phyloP scores from a whole-genome alignment of 2,888 invertebrate genomes.

The Apamea anceps region DNA sequence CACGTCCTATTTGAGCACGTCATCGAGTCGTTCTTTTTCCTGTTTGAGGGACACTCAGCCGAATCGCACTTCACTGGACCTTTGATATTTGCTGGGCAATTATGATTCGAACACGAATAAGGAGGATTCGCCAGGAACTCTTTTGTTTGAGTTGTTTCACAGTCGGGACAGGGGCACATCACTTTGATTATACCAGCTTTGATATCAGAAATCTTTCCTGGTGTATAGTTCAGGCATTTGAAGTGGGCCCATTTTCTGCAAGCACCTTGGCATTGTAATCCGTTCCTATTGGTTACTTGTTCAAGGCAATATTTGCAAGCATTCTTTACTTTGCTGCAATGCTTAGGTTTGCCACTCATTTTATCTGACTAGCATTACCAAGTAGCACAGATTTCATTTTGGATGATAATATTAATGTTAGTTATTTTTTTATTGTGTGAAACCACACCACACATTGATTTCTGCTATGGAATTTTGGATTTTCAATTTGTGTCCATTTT shows the following conservation, averaged over 20 bases:
- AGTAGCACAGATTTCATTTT: conserved; percentile 40
- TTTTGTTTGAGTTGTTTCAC: conserved; percentile 64
- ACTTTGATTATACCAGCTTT: conserved; percentile 75
- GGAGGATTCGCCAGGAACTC: conserved; percentile 60
- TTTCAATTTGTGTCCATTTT: conserved; percentile 15
- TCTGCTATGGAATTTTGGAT: not conserved
- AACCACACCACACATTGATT: not conserved
- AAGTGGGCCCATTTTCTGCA: conserved; percentile 81
- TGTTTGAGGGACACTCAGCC: conserved; percentile 33
- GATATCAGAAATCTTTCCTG: conserved; percentile 77
- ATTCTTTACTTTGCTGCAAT: conserved; percentile 71
- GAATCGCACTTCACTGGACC: conserved; percentile 48
- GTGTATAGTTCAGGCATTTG: conserved; percentile 76
- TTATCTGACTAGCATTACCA: conserved; percentile 5
- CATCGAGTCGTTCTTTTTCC: not conserved
- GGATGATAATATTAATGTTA: conserved; percentile 14
- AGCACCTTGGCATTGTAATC: conserved; percentile 79
- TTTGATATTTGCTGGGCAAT: conserved; percentile 67
- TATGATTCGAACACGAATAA: conserved; percentile 63
- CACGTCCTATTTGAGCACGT: conserved; percentile 12
- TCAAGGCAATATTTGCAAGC: conserved; percentile 78
- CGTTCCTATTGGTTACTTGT: conserved; percentile 73
- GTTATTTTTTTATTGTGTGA: not conserved
- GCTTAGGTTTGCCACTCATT: conserved; percentile 35
- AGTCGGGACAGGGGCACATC: conserved; percentile 79